Conservation (phyloP, 1,140 invertebrate species). For the Anagrus nilaparvatae region DNA sequence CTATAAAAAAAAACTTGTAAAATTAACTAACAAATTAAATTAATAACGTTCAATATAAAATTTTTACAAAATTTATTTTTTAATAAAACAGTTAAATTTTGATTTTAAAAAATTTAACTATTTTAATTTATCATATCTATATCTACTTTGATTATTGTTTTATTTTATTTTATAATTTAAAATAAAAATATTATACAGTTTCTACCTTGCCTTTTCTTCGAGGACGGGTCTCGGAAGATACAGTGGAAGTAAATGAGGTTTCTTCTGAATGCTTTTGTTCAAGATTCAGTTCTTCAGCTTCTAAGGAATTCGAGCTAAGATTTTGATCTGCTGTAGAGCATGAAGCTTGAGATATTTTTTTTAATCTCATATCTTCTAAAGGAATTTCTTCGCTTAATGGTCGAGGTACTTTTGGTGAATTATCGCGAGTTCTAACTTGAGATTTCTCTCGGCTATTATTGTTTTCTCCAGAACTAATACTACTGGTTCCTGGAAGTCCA, state of each 20-base stretch:
- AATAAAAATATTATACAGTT: constrained; percentile 48
- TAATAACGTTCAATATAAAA: too few relatives aligned
- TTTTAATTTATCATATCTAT: background rate
- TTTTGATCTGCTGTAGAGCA: constrained; percentile 17
- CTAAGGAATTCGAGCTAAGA: too few relatives aligned
- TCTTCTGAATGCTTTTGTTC: constrained; percentile 54
- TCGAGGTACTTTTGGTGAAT: constrained; percentile 59
- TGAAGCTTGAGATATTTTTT: constrained; percentile 30
- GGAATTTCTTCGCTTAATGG: constrained; percentile 76
- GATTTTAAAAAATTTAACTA: background rate
- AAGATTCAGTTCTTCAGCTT: too few relatives aligned
- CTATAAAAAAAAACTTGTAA: too few relatives aligned
- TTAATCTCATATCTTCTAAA: constrained; percentile 60
- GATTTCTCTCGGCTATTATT: too few relatives aligned
- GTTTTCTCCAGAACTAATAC: too few relatives aligned
- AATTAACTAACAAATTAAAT: too few relatives aligned
- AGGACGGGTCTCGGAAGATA: constrained; percentile 32
- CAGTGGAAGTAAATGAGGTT: constrained; percentile 58
- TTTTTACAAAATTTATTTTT: too few relatives aligned
- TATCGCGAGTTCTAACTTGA: constrained; percentile 50
- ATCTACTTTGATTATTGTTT: too few relatives aligned
- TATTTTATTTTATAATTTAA: too few relatives aligned
- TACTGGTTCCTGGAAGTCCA: too few relatives aligned
- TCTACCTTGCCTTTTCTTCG: constrained; percentile 54
- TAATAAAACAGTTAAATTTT: too few relatives aligned